Conservation (phyloP, 2,797 vertebrate species). For the Petrocephalus schoutedeni region DNA sequence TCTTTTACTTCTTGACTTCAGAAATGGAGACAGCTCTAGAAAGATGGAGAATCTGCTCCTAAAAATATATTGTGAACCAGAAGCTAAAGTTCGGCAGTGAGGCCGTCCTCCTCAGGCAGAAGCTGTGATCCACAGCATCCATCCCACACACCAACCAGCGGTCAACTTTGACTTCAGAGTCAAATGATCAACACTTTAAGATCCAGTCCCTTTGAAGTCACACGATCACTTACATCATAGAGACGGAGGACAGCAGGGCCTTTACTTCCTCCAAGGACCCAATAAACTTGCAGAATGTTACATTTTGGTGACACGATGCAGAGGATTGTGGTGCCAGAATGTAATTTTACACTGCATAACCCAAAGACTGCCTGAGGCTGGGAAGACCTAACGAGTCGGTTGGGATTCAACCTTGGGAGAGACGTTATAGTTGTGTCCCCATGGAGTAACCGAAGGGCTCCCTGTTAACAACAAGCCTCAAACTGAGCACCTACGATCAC, state of each 20-base stretch:
- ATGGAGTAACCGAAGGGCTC: background rate
- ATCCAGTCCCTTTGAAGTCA: background rate
- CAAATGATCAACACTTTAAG: background rate
- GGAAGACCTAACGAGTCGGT: background rate
- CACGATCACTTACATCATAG: background rate
- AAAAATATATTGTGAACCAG: slow-evolving; percentile 3
- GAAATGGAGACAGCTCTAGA: background rate
- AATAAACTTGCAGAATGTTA: background rate
- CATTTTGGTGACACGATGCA: background rate
- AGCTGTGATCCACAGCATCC: background rate
- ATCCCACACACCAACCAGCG: background rate
- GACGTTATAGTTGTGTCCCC: background rate
- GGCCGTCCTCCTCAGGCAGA: background rate
- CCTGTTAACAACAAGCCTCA: background rate
- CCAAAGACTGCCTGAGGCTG: background rate
- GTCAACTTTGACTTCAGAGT: background rate
- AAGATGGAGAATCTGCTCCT: background rate
- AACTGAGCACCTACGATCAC: background rate
- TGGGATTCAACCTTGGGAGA: background rate
- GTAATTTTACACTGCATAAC: background rate
- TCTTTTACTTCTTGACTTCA: background rate
- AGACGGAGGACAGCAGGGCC: background rate
- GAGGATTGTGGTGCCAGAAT: background rate
- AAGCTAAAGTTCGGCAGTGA: background rate
- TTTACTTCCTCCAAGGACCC: background rate